Conservation (phyloP, 2,888 invertebrate genomes). For the Diaprepes abbreviatus region DNA sequence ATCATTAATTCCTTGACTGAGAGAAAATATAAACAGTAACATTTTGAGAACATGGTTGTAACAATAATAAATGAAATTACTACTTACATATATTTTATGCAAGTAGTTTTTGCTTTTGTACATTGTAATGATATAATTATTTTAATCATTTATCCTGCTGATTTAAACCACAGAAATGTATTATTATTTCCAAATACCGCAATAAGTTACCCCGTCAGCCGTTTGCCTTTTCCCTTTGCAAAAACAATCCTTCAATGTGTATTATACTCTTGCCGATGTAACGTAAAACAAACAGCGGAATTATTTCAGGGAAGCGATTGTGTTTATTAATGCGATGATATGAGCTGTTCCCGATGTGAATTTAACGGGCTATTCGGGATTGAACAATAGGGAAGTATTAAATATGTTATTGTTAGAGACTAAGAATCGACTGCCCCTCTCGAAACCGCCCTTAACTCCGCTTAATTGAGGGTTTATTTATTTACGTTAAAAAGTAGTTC, state of each 20-base stretch:
- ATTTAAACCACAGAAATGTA: neutral
- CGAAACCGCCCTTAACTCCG: constrained; percentile 45
- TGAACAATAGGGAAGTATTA: constrained; percentile 61
- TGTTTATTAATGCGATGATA: constrained; percentile 65
- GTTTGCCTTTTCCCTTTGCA: constrained; percentile 37
- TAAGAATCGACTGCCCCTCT: constrained; percentile 48
- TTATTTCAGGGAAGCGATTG: constrained; percentile 66
- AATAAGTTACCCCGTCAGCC: constrained; percentile 19
- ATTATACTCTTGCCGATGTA: constrained; percentile 52
- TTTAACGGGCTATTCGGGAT: constrained; percentile 60
- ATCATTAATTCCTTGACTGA: no score
- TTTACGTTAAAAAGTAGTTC: constrained; percentile 53
- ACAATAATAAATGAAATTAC: no score
- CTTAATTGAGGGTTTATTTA: constrained; percentile 46
- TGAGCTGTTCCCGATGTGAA: constrained; percentile 60
- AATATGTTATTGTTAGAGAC: constrained; percentile 61
- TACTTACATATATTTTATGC: no score
- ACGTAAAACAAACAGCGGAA: constrained; percentile 67
- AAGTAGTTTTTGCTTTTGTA: no score
- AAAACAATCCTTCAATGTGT: constrained; percentile 43
- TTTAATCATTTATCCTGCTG: no score
- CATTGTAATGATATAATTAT: no score
- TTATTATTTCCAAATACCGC: constrained; percentile 7
- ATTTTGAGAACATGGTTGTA: no score
- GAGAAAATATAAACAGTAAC: no score